Base-by-base conservation (phyloP, 2,888 invertebrate species). In the Catocala nupta region DNA sequence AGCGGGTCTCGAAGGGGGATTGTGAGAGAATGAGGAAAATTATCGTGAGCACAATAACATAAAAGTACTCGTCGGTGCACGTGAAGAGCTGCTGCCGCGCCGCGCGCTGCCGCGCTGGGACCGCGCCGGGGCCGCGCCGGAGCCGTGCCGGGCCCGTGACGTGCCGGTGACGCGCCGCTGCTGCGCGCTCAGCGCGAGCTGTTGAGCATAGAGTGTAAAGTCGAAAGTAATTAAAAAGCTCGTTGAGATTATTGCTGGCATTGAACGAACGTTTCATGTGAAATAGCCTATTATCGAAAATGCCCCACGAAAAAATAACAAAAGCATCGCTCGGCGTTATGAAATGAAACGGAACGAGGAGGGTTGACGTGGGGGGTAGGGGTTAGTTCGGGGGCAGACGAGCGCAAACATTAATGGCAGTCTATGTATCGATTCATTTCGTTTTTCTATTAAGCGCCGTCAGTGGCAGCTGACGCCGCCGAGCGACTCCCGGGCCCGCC, bases 381-480 rank as follows among this genome's bases (percentile, higher is more conserved):
- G 44, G 52, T 47, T 58, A 45, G 62, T 50, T 45, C 45, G 58
- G 68, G 63, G 57, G 56, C 59, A 71, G 68, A 64, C 68, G 75
- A 67, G 62, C 58, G 64, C 75, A 67, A 74, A 66, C 73, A 70
- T 73, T 74, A 75, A 80, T 80, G 76, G 75, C 65, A 61, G 63
- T 69, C 66, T 68, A 68, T 77, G 77, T 77, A 84, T 82, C 80
- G 83, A 83, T 81, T 81, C 75, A 68, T 74, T 77, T 73, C 70
- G 71, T 80, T 86, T 85, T 85, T 82, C 81, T 82, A 83, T 85
- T 80, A 80, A 67, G 66, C 68, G 78, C 82, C 77, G 85, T 85
- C 88, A 77, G 60, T 33, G 58, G 80, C 89, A 88, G 85, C 78
- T 82, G 88, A 81, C 85, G 82, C 61, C 85, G 83, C 61, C 62